phyloP scores from a whole-genome alignment of 2,113 vertebrate genomes.

The Alces alces region DNA sequence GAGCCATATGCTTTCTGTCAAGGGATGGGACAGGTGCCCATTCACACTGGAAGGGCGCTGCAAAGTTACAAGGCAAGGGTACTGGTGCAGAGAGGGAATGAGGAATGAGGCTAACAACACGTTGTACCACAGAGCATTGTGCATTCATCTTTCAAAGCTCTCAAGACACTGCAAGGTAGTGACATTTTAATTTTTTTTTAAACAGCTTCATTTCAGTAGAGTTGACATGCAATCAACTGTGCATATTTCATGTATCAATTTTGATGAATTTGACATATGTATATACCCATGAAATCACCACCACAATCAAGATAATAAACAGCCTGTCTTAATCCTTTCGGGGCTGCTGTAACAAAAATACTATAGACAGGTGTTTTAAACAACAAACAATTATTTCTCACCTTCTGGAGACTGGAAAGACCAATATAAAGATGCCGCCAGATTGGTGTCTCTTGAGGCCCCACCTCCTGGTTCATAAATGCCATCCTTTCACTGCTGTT shows the following conservation, averaged over 20 bases:
- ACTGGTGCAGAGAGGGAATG: fast-evolving
- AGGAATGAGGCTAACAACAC: not conserved
- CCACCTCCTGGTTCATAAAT: not conserved
- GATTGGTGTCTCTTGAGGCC: not conserved
- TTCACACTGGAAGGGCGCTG: not conserved
- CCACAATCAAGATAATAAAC: not conserved
- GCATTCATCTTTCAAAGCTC: not conserved
- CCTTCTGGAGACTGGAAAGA: not conserved
- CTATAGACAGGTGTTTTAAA: not conserved
- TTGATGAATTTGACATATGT: not conserved
- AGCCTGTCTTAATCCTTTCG: not conserved
- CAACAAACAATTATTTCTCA: not conserved
- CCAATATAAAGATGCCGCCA: not conserved
- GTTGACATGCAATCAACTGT: not conserved
- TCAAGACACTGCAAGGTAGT: not conserved
- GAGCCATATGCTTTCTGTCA: not conserved
- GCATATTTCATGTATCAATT: not conserved
- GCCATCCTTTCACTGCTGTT: not conserved
- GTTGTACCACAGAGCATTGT: fast-evolving
- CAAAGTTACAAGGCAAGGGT: not conserved
- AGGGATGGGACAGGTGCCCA: not conserved
- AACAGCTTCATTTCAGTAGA: not conserved
- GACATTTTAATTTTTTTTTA: not conserved
- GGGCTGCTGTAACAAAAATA: not conserved
- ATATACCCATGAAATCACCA: not conserved